Conservation (phyloP, 92 coral and sea anemone genomes). For the Zoanthus gigantus region DNA sequence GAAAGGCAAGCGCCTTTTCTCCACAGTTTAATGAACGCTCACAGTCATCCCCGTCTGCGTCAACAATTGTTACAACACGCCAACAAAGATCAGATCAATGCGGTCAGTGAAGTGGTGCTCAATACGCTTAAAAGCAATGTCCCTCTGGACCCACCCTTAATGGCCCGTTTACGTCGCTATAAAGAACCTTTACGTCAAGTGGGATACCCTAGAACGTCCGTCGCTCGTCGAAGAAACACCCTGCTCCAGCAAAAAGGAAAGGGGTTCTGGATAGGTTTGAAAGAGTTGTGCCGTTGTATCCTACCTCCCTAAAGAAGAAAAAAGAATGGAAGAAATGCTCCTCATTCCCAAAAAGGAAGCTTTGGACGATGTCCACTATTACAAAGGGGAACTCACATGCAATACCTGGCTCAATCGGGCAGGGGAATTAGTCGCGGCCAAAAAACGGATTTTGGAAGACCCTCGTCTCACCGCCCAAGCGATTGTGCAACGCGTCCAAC, state of each 20-base stretch:
- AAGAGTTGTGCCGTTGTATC: not conserved
- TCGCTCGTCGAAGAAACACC: not conserved
- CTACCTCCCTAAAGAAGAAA: not conserved
- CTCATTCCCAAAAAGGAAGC: no score
- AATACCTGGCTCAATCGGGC: not conserved
- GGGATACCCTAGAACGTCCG: not conserved
- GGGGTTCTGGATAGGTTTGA: not conserved
- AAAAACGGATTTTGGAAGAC: conserved; percentile 5
- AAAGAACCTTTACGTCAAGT: not conserved
- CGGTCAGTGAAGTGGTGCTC: no score
- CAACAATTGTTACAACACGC: no score
- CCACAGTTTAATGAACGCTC: no score
- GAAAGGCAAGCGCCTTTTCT: no score
- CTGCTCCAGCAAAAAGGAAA: not conserved
- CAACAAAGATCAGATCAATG: no score
- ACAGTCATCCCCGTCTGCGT: no score
- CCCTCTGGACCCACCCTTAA: not conserved
- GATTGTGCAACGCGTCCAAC: not conserved
- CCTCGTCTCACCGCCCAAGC: not conserved
- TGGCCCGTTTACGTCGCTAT: not conserved
- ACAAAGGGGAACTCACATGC: not conserved
- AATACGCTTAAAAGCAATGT: no score
- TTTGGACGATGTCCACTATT: not conserved
- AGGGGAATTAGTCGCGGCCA: not conserved
- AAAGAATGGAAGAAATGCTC: no score